phyloP scores from a whole-genome alignment of 2,113 vertebrate species.

The Entelurus aequoreus region DNA sequence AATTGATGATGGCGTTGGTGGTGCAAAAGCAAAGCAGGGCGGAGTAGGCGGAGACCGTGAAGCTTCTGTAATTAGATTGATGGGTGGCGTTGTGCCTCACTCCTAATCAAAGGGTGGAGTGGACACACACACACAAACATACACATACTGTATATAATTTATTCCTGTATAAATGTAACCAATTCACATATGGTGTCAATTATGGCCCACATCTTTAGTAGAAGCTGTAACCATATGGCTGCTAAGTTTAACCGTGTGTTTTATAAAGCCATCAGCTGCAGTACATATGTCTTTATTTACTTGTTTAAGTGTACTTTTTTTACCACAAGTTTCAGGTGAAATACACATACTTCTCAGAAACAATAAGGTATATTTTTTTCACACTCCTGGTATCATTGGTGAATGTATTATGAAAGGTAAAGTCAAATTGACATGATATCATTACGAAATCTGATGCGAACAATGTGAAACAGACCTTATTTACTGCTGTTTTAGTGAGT shows the following conservation, averaged over 20 bases:
- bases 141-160: conserved; percentile 17
- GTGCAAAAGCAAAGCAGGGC: conserved; percentile 30
- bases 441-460: too few species aligned
- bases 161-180: conserved; percentile 5
- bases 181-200: conserved; percentile 32
- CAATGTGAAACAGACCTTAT: too few species aligned
- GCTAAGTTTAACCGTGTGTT: conserved; percentile 35
- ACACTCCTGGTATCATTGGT: too few species aligned
- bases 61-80: conserved; percentile 60
- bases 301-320: not conserved
- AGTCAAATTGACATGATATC: too few species aligned
- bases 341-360: not conserved
- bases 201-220: conserved; percentile 29
- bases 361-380: too few species aligned
- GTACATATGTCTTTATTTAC: not conserved
- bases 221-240: conserved; percentile 23
- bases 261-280: conserved; percentile 13
- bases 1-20: conserved; percentile 16
- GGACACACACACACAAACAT: conserved; percentile 34
- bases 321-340: not conserved
- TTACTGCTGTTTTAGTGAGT: too few species aligned
- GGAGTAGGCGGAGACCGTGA: conserved; percentile 57
- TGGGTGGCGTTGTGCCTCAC: conserved; percentile 45
- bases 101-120: conserved; percentile 57
- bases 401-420: too few species aligned